Base-by-base conservation (phyloP, 92 coral and sea anemone genomes). In the Nematostella vectensis region DNA sequence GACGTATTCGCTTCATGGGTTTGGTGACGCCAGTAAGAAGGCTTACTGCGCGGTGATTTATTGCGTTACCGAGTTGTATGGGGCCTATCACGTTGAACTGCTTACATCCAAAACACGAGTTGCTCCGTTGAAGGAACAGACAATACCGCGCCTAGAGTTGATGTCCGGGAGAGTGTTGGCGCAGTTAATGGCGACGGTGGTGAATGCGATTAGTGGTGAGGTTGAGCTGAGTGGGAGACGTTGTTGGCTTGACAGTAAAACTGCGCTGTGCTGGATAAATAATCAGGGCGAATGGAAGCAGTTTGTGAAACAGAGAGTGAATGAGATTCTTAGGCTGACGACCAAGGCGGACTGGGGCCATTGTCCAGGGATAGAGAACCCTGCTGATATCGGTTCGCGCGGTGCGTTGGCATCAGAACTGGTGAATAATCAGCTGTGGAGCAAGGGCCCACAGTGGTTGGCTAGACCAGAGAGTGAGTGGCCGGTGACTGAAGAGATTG, bases 1-100 rank as follows among this genome's bases (percentile, higher is more conserved):
- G 54, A 6, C 13, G 2, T 1, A 1, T 1, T 1, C 10, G n/a
- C 16, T 52, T 2, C 61, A 64, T 23, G 70, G 44, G 61, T 64
- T 42, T 37, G 44, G 47, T 16, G 61, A 50, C 47, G 70, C 72
- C 25, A 28, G 36, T 39, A 67, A 42, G 49, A 67, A 55, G 4
- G 65, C 57, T 19, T 67, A 67, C 20, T 67, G 73, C 23, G 73
- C 73, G 47, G 61, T 50, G 0, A 48, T 65, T 33, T 54, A 65
- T 40, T 54, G 53, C 21, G 62, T 40, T 22, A 23, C 3, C 1
- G 62, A 12, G 20, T 29, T 43, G 33, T 39, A 28, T 23, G 65
- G 55, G 0, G 1, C 31, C 2, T 22, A 33, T 16, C 57, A 55
- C 0, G 49, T 36, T 15, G 38, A n/a, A 2, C 47, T 57, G 48